Base-by-base conservation (phyloP, 2,888 invertebrate species). In the Fabriciana adippe region DNA sequence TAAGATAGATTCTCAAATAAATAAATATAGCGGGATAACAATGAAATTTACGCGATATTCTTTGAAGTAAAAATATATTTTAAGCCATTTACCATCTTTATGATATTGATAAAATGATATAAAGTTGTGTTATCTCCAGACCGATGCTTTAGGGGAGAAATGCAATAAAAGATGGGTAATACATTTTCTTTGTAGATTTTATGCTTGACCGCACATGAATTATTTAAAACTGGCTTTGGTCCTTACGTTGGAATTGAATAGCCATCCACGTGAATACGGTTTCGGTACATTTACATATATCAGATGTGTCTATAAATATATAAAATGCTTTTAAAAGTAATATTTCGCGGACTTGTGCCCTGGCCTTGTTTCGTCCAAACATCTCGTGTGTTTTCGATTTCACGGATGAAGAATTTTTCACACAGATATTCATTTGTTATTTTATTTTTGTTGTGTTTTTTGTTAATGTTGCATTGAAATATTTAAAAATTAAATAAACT, bases 111-210 rank as follows among this genome's bases (percentile, higher is more conserved):
- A 66, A 66, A 61, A 66, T 66, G 60, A 66, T 66, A 66, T 55
- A 66, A 61, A 66, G 51, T 64, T 57, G 65, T 69, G 67, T 72
- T 67, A 73, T 64, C 73, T 56, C 26, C 70, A 67, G 72, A 71
- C 70, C 66, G 80, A 78, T 76, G 81, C 80, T 83, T 84, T 86
- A 82, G 82, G 87, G 87, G 85, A 81, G 82, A 83, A 87, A 87
- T 76, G 83, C 88, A 90, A 92, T 91, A 92, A 91, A 88, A 89
- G 86, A 87, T 87, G 82, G 85, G 86, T 89, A 87, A 90, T 90
- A 90, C 87, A 86, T 90, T 90, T 90, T 88, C 91, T 92, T 91
- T 91, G 90, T 92, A 85, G 87, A 89, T 91, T 91, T 91, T 85
- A 83, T 85, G 86, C 81, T 87, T 90, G 91, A 88, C 91, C 90